Evolutionary conservation across 2,113 vertebrate genomes (phyloP), one percentile per base, ranked within the genome.

Genomic region (Arothron firmamentum): DNA sequence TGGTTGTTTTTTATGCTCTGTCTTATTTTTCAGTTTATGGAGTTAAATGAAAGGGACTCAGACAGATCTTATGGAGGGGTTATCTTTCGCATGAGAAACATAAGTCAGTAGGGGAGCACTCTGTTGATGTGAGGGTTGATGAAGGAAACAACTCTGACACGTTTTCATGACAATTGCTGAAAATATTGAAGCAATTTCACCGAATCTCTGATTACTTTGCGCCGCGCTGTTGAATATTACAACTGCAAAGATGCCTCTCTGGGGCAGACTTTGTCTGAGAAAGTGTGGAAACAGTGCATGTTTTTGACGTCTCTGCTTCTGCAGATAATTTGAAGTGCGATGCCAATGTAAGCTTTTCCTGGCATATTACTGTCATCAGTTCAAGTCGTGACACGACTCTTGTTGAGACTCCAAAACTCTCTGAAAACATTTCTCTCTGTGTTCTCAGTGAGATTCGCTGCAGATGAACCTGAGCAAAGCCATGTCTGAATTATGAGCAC

Each of bases 371-470:
- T 5, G 8, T 1, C 0, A 15, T 56, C 48, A 21, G 48, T 66
- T 56, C 28, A 4, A 3, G n/a, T 63, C 20, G 52, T 7, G 14
- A 19, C 25, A 18, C 34, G 23, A 9, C 1, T 45, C 21, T 47
- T 12, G 2, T 41, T 68, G 13, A 52, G 41, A 51, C 43, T 23
- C 6, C 11, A 1, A 20, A 43, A 17, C 42, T 21, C 17, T 57
- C 41, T 61, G 14, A 56, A 16, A 62, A 5, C 3, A 28, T 7
- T 28, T 50, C 10, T 23, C n/a, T 52, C 15, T 62, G 7, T 69
- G 8, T 72, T 56, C 19, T 54, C 65, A 88, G 83, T 70, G 78
- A 83, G 68, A 73, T 71, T 74, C n/a, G 51, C 52, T 34, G 16
- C 68, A 59, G 67, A 58, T 19, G 6, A 62, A 72, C 19, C 16